Evolutionary conservation across 2,113 vertebrate species (phyloP).

Genomic region (Cariama cristata): DNA sequence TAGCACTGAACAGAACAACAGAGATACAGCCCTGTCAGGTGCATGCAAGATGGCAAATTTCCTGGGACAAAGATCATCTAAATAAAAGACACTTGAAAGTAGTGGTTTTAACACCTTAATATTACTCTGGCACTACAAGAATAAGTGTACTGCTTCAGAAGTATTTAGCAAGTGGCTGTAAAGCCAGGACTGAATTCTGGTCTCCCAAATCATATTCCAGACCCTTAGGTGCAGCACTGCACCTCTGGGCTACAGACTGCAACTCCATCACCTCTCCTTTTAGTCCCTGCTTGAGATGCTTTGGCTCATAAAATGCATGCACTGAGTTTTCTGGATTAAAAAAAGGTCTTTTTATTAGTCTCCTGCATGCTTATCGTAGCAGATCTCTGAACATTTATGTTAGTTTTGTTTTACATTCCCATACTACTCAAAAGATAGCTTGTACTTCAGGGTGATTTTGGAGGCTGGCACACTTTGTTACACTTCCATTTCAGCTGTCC

Average conservation of each 20-base stretch:
- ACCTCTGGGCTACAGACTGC: not conserved
- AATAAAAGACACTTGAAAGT: not conserved
- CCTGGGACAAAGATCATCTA: not conserved
- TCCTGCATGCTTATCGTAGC: not conserved
- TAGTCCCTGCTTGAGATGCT: not conserved
- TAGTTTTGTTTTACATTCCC: not conserved
- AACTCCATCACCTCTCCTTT: not conserved
- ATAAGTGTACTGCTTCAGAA: not conserved
- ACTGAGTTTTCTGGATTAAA: not conserved
- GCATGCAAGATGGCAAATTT: not conserved
- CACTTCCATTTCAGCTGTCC: not conserved
- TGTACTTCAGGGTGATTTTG: not conserved
- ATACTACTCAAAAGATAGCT: not conserved
- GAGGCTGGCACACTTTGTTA: not conserved
- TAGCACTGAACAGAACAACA: not conserved
- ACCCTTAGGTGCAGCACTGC: not conserved
- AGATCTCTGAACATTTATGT: not conserved
- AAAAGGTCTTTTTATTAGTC: not conserved
- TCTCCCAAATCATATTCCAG: not conserved
- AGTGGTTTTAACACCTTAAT: not conserved
- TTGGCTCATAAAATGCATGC: not conserved
- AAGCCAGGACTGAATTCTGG: not conserved
- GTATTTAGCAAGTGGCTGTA: not conserved
- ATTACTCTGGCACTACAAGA: not conserved
- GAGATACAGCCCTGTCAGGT: not conserved